Conservation (phyloP, 2,797 vertebrate species). For the Natrix natrix region DNA sequence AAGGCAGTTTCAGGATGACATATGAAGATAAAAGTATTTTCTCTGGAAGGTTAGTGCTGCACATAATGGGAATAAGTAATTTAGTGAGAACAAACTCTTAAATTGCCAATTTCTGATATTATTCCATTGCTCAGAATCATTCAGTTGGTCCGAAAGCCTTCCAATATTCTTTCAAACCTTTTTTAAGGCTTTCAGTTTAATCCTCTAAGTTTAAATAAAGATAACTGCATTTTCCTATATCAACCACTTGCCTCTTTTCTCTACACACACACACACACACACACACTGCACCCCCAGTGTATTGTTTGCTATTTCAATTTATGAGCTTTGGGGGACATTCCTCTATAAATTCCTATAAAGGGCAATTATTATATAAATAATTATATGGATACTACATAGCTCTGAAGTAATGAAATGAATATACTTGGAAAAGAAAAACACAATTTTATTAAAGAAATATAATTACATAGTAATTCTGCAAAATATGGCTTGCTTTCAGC, state of each 20-base stretch:
- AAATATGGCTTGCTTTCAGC: background rate
- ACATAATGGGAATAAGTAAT: constrained; percentile 17
- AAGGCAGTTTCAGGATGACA: constrained; percentile 30
- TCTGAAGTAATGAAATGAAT: constrained; percentile 41
- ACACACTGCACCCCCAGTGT: background rate
- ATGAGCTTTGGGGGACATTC: background rate
- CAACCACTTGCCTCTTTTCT: background rate
- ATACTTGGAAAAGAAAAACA: constrained; percentile 35
- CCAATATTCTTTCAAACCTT: background rate
- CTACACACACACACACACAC: too few species aligned
- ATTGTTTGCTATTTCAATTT: background rate
- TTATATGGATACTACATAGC: background rate
- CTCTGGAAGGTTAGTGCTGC: constrained; percentile 22
- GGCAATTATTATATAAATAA: background rate
- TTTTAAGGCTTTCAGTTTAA: background rate
- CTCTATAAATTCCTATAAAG: background rate
- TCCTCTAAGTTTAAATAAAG: background rate
- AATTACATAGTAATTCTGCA: background rate
- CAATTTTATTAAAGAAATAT: constrained; percentile 23
- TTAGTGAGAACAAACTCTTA: constrained; percentile 43
- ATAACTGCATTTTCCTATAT: background rate
- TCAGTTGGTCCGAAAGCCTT: constrained; percentile 3
- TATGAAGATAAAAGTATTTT: constrained; percentile 35
- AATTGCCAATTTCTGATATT: constrained; percentile 38
- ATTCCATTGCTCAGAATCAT: constrained; percentile 47